phyloP scores from a whole-genome alignment of 2,113 vertebrate species.

The Semicossyphus pulcher region DNA sequence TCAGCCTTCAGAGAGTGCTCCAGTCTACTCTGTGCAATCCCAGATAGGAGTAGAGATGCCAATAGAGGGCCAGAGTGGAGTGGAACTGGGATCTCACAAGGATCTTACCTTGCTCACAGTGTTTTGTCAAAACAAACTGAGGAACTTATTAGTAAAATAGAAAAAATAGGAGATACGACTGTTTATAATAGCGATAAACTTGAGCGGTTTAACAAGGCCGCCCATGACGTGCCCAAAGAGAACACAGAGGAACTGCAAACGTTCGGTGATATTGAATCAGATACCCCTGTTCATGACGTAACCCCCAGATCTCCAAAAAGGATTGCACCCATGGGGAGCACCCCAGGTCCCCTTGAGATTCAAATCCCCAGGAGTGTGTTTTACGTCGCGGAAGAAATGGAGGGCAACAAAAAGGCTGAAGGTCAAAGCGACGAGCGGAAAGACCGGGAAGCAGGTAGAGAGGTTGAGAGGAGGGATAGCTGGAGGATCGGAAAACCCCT shows the following conservation, averaged over 20 bases:
- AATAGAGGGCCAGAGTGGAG: conserved; percentile 46
- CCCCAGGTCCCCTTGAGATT: conserved; percentile 40
- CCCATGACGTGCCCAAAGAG: conserved; percentile 27
- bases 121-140: conserved; percentile 67
- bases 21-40: conserved; percentile 42
- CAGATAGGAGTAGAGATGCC: conserved; percentile 27
- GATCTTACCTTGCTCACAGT: conserved; percentile 24
- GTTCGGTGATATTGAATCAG: conserved; percentile 24
- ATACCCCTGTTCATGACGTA: conserved; percentile 17
- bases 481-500: conserved; percentile 79
- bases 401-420: conserved; percentile 35
- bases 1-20: conserved; percentile 60
- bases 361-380: conserved; percentile 80
- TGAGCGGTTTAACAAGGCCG: conserved; percentile 5
- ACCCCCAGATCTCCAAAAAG: conserved; percentile 53
- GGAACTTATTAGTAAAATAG: conserved; percentile 66
- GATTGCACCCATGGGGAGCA: conserved; percentile 7
- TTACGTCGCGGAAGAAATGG: conserved; percentile 73
- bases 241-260: conserved; percentile 5
- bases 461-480: conserved; percentile 73
- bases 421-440: conserved; percentile 43
- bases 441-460: conserved; percentile 48
- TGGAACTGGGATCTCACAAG: conserved; percentile 28
- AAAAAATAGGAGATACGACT: conserved; percentile 56
- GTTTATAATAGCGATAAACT: conserved; percentile 47